Evolutionary conservation across 2,113 vertebrate species (phyloP).

Genomic region (Alosa alosa): DNA sequence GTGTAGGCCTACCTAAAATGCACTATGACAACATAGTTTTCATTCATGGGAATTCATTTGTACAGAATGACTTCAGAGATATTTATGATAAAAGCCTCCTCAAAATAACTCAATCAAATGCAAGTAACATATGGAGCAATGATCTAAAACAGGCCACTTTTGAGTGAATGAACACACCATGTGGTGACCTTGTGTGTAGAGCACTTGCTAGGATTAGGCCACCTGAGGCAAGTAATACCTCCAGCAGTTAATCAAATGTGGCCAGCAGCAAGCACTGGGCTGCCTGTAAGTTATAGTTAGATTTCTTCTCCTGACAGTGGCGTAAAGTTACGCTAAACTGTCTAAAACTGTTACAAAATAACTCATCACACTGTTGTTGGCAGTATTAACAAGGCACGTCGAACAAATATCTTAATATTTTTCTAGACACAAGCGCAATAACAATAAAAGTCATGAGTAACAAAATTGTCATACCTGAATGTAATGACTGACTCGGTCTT

Average conservation of each 20-base stretch:
- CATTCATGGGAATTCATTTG: background rate
- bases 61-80: background rate
- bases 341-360: background rate
- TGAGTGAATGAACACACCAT: background rate
- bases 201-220: background rate
- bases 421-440: background rate
- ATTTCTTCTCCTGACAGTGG: no score
- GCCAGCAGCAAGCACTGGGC: background rate
- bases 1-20: background rate
- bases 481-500: background rate
- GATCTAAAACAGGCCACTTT: background rate
- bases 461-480: background rate
- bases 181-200: slow-evolving; percentile 3
- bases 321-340: background rate
- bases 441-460: background rate
- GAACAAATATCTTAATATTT: background rate
- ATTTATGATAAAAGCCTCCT: background rate
- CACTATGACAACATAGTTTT: background rate
- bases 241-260: background rate
- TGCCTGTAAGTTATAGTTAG: background rate
- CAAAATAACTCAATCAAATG: background rate
- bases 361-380: background rate
- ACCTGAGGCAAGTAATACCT: background rate
- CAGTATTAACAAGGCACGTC: background rate
- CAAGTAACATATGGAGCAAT: background rate